phyloP scores from a whole-genome alignment of 1,140 invertebrate species.

The Philopotamus ludificatus region DNA sequence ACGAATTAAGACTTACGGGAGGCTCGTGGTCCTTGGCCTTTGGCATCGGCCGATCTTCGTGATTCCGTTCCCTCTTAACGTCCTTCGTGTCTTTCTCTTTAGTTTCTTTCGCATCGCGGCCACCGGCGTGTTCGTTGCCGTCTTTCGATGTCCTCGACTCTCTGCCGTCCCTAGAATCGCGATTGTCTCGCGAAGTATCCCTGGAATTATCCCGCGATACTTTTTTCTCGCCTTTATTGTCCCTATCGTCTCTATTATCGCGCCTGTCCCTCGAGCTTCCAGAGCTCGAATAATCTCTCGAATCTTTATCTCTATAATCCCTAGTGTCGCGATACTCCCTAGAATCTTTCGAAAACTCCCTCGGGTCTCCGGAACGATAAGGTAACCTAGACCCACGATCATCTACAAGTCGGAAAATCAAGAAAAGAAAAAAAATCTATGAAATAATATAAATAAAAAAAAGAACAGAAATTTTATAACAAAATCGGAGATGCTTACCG shows the following conservation, averaged over 20 bases:
- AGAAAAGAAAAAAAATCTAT: too few relatives aligned
- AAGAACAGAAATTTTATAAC: too few relatives aligned
- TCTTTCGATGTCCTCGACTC: conserved; percentile 30
- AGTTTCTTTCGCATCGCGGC: conserved; percentile 12
- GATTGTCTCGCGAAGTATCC: conserved; percentile 38
- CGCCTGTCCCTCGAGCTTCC: conserved; percentile 17
- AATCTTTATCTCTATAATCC: conserved; percentile 23
- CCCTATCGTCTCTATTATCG: conserved; percentile 25
- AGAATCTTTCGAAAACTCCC: conserved; percentile 9
- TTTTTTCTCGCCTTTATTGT: conserved; percentile 4
- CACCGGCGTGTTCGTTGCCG: conserved; percentile 29
- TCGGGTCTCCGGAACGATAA: conserved; percentile 24
- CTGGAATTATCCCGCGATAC: conserved; percentile 43
- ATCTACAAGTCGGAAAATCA: not conserved
- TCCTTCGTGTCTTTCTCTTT: conserved; percentile 15
- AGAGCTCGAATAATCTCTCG: conserved; percentile 8
- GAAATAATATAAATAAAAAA: conserved; percentile 17
- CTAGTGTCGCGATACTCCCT: conserved; percentile 33
- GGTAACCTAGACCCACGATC: conserved; percentile 41
- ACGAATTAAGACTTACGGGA: conserved; percentile 53
- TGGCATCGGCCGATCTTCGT: conserved; percentile 57
- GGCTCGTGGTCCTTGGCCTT: conserved; percentile 63
- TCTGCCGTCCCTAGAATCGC: conserved; percentile 43
- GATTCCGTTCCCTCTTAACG: conserved; percentile 40
- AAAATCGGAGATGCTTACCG: not conserved